Evolutionary conservation across 2,888 invertebrate genomes (phyloP), one percentile per base, ranked within the genome.

Genomic region (Gnatocerus cornutus): DNA sequence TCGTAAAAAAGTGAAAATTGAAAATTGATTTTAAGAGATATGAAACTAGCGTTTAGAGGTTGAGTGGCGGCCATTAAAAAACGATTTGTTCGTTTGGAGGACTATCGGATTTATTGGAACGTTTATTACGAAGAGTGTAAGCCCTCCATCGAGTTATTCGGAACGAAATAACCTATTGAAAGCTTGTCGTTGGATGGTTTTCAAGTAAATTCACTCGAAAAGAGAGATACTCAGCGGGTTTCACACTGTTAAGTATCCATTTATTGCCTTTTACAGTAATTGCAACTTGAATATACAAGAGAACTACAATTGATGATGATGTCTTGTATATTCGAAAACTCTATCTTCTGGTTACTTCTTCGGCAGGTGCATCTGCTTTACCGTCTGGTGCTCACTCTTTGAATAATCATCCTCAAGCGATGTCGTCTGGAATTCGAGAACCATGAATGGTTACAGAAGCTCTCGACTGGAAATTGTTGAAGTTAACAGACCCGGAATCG

Each of bases 1-100:
- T 71, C 33, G 46, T 55, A 66, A 53, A 67, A 63, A 71, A 21
- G 71, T 69, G 69, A 73, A 71, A 71, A 71, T 69, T 64, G 48
- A 58, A 58, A 66, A 58, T 58, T 41, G 67, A 73, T 71, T 58
- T 56, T 43, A 27, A 61, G 45, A 62, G 56, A 69, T 64, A 56
- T 37, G 58, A 71, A 68, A 69, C 69, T 56, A 43, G 52, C 64
- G 67, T 71, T 69, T 69, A 55, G 65, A 55, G 12, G 37, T 61
- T 30, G 13, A 39, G 43, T 27, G 50, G 39, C 33, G 41, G 48
- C 39, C 63, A 70, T 70, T 58, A 70, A 70, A 70, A 70, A 70
- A 16, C 62, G 62, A 70, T 70, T 70, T 70, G 62, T 63, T 30
- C 62, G 41, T 16, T 63, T 46, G 14, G 33, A 16, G 46, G 45